Percentiles rank a stretch among this genome's conserved stretches.
phyloP scores from a whole-genome alignment of 2,888 invertebrate genomes.

The Therioaphis trifolii region DNA sequence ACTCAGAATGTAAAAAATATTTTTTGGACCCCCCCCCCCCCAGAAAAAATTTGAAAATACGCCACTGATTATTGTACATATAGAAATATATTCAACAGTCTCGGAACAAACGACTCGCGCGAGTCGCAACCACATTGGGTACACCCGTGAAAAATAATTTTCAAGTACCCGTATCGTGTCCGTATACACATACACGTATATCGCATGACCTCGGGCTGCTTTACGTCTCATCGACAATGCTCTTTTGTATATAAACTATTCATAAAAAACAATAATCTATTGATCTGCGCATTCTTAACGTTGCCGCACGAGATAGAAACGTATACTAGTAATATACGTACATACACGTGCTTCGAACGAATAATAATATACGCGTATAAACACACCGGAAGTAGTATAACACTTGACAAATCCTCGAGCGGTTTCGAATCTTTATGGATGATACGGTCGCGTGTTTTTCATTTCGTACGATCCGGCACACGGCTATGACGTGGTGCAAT shows the following conservation, averaged over 20 bases:
- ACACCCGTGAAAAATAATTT: slow-evolving; percentile 7
- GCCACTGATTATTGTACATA: too few relatives aligned
- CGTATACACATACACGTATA: too few relatives aligned
- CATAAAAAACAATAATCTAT: slow-evolving; percentile 14
- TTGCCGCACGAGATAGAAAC: not conserved
- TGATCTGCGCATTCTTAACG: not conserved
- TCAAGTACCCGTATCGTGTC: too few relatives aligned
- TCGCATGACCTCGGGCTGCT: not conserved
- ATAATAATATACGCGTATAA: too few relatives aligned
- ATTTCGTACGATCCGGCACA: not conserved
- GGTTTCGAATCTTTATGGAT: not conserved
- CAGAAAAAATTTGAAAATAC: too few relatives aligned
- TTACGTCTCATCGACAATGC: not conserved
- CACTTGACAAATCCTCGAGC: slow-evolving; percentile 13
- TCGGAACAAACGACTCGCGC: not conserved
- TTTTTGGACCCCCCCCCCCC: too few relatives aligned
- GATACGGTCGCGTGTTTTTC: not conserved
- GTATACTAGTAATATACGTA: too few relatives aligned
- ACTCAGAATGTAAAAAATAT: too few relatives aligned
- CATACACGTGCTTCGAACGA: slow-evolving; percentile 10
- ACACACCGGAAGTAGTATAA: slow-evolving; percentile 3
- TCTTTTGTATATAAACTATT: not conserved
- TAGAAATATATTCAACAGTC: not conserved
- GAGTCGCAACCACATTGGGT: too few relatives aligned
- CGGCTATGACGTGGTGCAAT: not conserved